Conservation (phyloP, 2,113 vertebrate genomes). For the Typhlomys cinereus region DNA sequence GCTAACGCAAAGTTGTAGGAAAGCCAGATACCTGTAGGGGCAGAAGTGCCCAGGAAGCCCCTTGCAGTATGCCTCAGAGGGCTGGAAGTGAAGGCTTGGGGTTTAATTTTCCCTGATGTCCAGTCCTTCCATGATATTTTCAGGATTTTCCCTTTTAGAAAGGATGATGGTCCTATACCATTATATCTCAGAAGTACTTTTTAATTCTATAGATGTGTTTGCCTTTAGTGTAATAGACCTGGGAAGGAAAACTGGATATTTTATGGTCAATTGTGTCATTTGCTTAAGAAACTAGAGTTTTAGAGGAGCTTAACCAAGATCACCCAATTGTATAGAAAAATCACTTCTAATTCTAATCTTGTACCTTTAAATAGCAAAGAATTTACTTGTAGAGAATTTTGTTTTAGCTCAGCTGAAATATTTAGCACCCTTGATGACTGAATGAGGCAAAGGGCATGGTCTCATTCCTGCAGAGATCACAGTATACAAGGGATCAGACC, state of each 20-base stretch:
- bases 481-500: neutral
- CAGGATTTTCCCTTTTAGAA: neutral
- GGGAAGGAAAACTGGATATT: neutral
- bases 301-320: neutral
- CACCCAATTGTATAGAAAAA: neutral
- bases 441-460: neutral
- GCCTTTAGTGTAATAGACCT: neutral
- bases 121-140: neutral
- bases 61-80: neutral
- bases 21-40: neutral
- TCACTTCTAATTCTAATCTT: neutral
- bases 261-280: neutral
- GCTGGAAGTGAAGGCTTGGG: neutral
- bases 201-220: neutral
- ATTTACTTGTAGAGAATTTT: neutral
- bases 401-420: neutral
- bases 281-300: neutral
- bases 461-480: neutral
- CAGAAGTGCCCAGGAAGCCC: neutral
- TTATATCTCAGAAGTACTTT: neutral
- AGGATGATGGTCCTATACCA: neutral
- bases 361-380: neutral
- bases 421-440: neutral
- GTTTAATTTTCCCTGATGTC: neutral
- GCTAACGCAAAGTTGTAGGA: neutral